Conservation (phyloP, 2,888 invertebrate genomes). For the Oscheius sp. region DNA sequence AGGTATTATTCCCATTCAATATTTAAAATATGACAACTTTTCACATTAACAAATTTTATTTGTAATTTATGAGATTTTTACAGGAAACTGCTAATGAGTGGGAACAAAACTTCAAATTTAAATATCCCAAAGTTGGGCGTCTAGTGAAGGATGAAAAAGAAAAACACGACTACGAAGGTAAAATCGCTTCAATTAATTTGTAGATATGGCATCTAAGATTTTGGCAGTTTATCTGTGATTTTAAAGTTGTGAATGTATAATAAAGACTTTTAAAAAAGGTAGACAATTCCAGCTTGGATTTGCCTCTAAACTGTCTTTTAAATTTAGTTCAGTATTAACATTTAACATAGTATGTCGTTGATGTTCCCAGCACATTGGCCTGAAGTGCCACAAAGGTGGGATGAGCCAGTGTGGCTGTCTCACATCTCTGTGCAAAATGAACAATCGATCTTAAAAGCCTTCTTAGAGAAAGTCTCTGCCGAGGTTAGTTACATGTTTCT, state of each 20-base stretch:
- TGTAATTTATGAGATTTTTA: background rate
- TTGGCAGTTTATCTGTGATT: no score
- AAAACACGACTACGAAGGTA: conserved; percentile 47
- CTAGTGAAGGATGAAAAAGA: conserved; percentile 54
- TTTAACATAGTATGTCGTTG: conserved; percentile 34
- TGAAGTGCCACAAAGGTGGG: conserved; percentile 43
- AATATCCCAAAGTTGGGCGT: conserved; percentile 59
- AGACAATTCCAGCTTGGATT: no score
- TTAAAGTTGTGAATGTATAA: no score
- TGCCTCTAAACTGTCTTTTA: background rate
- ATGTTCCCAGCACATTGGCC: conserved; percentile 46
- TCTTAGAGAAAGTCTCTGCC: conserved; percentile 10
- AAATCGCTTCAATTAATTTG: conserved; percentile 26
- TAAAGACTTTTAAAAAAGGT: no score
- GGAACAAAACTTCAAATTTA: conserved; percentile 54
- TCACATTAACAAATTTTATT: no score
- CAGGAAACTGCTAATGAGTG: conserved; percentile 56
- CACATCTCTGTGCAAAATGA: conserved; percentile 8
- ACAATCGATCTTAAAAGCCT: background rate
- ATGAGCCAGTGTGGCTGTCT: conserved; percentile 35
- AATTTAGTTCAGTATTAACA: background rate
- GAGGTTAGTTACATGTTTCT: background rate
- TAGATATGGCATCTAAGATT: no score
- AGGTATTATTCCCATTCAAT: no score
- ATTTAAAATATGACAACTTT: no score